Conservation (phyloP, 2,888 invertebrate genomes). For the Zygothrica quintamaculata region DNA sequence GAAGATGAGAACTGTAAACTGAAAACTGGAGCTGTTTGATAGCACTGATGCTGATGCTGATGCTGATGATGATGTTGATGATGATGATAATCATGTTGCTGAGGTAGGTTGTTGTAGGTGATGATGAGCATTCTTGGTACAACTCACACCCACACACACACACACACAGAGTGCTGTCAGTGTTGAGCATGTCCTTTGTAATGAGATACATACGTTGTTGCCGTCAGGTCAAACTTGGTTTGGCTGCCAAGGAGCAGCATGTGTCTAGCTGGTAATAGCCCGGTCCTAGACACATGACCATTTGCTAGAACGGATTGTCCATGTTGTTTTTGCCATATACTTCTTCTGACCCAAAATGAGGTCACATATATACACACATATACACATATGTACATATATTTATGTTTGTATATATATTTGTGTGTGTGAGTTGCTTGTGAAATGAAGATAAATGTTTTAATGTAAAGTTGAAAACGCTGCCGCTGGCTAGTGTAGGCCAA, state of each 20-base stretch:
- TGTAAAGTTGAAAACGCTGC: conserved; percentile 55
- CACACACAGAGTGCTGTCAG: conserved; percentile 23
- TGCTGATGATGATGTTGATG: conserved; percentile 14
- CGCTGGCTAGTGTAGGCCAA: conserved; percentile 5
- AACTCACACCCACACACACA: no score
- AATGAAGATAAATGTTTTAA: conserved; percentile 71
- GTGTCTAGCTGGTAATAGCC: conserved; percentile 52
- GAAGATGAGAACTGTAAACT: conserved; percentile 3
- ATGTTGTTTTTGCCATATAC: conserved; percentile 15
- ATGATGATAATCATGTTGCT: neutral
- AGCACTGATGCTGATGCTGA: conserved; percentile 20
- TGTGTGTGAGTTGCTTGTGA: conserved; percentile 37
- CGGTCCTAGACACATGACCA: conserved; percentile 46
- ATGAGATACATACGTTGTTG: conserved; percentile 40
- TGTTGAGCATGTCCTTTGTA: conserved; percentile 59
- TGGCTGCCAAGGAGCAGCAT: conserved; percentile 34
- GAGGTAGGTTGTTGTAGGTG: neutral
- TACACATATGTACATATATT: no score
- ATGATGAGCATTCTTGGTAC: conserved; percentile 13
- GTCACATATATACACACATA: neutral
- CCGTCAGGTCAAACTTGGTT: conserved; percentile 34
- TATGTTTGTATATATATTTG: neutral
- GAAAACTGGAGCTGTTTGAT: conserved; percentile 18
- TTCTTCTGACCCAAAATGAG: conserved; percentile 5
- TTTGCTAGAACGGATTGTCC: conserved; percentile 3